phyloP scores from a whole-genome alignment of 2,797 vertebrate genomes.

The Hydrolagus colliei region DNA sequence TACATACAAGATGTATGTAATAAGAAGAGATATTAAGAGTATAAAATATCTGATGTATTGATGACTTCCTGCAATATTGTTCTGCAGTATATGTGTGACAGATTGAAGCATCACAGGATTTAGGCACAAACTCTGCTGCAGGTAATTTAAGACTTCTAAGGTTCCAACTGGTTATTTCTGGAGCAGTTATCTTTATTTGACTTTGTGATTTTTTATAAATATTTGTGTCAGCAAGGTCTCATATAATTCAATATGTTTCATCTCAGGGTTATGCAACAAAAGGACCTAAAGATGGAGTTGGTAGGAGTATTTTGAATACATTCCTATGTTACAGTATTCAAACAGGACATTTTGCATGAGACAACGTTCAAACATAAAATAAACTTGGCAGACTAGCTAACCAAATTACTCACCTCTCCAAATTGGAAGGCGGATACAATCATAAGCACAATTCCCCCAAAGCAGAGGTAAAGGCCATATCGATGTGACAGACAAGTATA shows the following conservation, averaged over 20 bases:
- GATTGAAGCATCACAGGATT: neutral
- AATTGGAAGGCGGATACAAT: slow-evolving; percentile 94
- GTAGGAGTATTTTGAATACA: neutral
- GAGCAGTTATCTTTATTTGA: neutral
- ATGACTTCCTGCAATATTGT: neutral
- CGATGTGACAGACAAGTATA: slow-evolving; percentile 95
- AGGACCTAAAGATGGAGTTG: too few relatives aligned
- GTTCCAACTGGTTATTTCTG: neutral
- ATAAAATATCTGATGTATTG: too few relatives aligned
- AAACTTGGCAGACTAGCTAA: neutral
- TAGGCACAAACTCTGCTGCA: neutral
- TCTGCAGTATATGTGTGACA: neutral
- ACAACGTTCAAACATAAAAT: neutral
- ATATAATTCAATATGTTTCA: too few relatives aligned
- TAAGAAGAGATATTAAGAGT: too few relatives aligned
- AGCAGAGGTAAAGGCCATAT: slow-evolving; percentile 90
- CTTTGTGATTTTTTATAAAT: neutral
- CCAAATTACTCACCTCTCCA: slow-evolving; percentile 74
- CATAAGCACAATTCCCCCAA: slow-evolving; percentile 86
- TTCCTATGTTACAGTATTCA: neutral
- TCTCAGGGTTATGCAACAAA: too few relatives aligned
- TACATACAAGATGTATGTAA: too few relatives aligned
- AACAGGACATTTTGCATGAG: neutral
- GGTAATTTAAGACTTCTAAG: neutral
- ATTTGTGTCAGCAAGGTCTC: neutral